Conservation (phyloP, 2,888 invertebrate genomes). For the Leucozona laternaria region DNA sequence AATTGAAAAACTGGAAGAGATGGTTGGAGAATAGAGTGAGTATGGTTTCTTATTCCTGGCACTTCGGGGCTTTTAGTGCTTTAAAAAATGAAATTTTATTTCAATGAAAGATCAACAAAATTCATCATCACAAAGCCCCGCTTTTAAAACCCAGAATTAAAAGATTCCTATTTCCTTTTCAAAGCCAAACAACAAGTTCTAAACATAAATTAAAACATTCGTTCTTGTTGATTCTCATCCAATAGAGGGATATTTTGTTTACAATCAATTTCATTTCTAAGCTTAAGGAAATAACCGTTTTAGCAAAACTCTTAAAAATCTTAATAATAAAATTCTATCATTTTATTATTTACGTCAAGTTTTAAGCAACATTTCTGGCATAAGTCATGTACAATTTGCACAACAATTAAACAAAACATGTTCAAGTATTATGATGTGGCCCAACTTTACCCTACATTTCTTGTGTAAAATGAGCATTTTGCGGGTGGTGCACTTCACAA, state of each 20-base stretch:
- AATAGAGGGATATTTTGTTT: not conserved
- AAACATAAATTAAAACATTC: not conserved
- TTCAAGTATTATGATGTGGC: not conserved
- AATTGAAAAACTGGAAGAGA: not conserved
- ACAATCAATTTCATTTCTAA: not conserved
- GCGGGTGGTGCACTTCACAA: slow-evolving; percentile 28
- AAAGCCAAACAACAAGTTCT: too few species aligned
- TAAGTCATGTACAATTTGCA: too few species aligned
- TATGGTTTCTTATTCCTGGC: not conserved
- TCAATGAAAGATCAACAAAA: not conserved
- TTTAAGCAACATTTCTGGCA: too few species aligned
- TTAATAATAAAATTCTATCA: too few species aligned
- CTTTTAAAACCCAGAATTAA: not conserved
- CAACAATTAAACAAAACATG: not conserved
- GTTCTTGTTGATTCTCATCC: slow-evolving; percentile 13
- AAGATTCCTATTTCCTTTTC: not conserved
- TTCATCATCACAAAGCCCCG: too few species aligned
- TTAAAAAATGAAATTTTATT: not conserved
- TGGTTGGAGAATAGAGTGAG: not conserved
- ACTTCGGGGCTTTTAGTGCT: not conserved
- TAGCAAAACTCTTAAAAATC: too few species aligned
- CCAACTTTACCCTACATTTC: not conserved
- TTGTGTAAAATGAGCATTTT: slow-evolving; percentile 4
- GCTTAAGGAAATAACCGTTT: too few species aligned
- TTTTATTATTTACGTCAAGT: too few species aligned